These are phyloP conservation scores for Paelopatides confundens DNA, from an alignment of 53 echinoderm and acorn worm species.

Conservation along the genomic window DNA sequence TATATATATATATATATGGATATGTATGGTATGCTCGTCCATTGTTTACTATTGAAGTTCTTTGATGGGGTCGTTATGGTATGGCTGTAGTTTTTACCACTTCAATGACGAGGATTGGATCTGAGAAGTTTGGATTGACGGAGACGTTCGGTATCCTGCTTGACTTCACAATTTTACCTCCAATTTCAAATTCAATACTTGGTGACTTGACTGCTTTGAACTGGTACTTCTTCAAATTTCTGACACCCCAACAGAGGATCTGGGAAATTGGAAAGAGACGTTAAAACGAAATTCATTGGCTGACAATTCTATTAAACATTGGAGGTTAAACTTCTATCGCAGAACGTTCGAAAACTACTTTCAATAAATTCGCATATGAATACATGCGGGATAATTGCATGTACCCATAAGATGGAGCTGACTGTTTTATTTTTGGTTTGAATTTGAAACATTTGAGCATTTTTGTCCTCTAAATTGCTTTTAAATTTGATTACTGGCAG, in stretches of 20 bases:
- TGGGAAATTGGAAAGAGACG: not conserved
- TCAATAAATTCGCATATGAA: too few relatives aligned
- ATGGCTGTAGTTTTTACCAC: slow-evolving; percentile 67
- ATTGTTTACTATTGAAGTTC: too few relatives aligned
- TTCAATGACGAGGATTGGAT: slow-evolving; percentile 81
- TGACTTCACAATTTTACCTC: slow-evolving; percentile 90
- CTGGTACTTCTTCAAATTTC: slow-evolving; percentile 96
- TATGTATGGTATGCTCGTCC: too few relatives aligned
- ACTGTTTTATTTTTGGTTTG: too few relatives aligned
- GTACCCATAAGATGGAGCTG: too few relatives aligned
- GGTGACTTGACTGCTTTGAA: slow-evolving; percentile 77
- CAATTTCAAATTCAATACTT: slow-evolving; percentile 96
- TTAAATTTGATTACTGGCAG: too few relatives aligned
- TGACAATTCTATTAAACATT: not conserved
- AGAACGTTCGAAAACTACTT: too few relatives aligned
- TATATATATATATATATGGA: too few relatives aligned
- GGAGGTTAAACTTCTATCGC: not conserved
- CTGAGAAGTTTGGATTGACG: slow-evolving; percentile 86
- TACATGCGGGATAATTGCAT: too few relatives aligned
- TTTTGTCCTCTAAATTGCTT: too few relatives aligned
- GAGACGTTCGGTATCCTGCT: slow-evolving; percentile 76
- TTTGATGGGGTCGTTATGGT: too few relatives aligned
- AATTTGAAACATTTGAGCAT: too few relatives aligned
- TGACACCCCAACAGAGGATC: slow-evolving; percentile 96
- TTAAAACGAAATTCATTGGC: not conserved